These are phyloP conservation scores for Oncorhynchus gorbuscha DNA, from an alignment of 2,113 vertebrate species.

Conservation along the genomic window DNA sequence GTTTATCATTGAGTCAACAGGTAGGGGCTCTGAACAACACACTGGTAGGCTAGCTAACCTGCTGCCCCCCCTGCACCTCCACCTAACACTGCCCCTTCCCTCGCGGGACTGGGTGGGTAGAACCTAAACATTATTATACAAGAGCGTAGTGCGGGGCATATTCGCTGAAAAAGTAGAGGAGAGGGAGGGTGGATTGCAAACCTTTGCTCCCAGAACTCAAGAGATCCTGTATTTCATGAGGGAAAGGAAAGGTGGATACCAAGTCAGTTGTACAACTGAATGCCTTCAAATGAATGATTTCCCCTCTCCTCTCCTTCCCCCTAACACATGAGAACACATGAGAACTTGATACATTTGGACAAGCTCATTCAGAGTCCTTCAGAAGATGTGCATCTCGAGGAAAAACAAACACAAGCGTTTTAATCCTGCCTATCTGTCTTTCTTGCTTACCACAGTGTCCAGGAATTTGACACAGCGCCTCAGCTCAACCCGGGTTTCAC, in stretches of 20 bases:
- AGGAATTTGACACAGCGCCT: conserved; percentile 86
- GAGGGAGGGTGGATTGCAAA: too few relatives aligned
- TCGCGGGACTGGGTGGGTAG: conserved; percentile 5
- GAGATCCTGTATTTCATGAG: not conserved
- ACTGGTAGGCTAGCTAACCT: not conserved
- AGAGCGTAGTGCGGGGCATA: not conserved
- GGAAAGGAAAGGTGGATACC: too few relatives aligned
- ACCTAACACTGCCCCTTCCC: not conserved
- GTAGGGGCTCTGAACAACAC: not conserved
- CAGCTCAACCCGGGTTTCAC: conserved; percentile 87
- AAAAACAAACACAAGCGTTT: not conserved
- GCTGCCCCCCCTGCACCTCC: not conserved
- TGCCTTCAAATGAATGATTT: too few relatives aligned
- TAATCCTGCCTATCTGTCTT: not conserved
- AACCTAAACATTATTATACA: not conserved
- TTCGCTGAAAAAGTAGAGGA: not conserved
- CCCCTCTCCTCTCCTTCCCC: not conserved
- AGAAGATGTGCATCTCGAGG: too few relatives aligned
- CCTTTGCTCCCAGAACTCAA: conserved; percentile 4
- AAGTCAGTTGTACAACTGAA: too few relatives aligned
- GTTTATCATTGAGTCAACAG: not conserved
- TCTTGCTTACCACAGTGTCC: conserved; percentile 78
- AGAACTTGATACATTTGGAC: not conserved
- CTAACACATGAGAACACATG: not conserved
- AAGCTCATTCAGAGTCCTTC: not conserved